Base-by-base conservation (phyloP, 2,113 vertebrate species). In the Isurus oxyrinchus region DNA sequence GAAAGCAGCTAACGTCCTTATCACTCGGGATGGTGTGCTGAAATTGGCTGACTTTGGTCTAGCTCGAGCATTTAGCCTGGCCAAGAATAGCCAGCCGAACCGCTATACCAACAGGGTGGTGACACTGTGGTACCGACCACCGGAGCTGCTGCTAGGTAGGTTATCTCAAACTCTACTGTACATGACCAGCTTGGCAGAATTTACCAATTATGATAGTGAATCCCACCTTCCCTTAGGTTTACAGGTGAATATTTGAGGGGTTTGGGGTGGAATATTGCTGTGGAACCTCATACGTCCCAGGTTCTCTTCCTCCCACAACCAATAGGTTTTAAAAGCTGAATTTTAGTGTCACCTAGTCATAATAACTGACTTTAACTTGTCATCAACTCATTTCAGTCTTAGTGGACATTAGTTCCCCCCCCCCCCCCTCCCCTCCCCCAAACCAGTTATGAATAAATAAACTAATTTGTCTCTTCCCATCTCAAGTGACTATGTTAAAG, bases 51-150 rank as follows among this genome's bases (percentile, higher is more conserved):
- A 99, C 97, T 99, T 99, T 31, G 99, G 99, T 27, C 97, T 99
- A 97, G 99, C 99, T 35, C 98, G 99, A 96, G 99, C 99, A 63
- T 99, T 99, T 97, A 99, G 99, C 97, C 97, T 99, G 96, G 99
- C 99, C 1, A 99, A 99, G 97, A 99, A 99, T 97, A 99, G 99
- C 97, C 99, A 99, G 97, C 99, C 99, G 0, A 99, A 99, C 97
- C 99, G 98, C 96, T 99, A 99, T 97, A 99, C 99, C 97, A 99
- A 99, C 97, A 98, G 99, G 0, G 99, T 99, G 96, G 99, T 99
- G 96, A 99, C 99, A 0, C 98, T 99, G 90, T 99, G 99, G 99
- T 99, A 99, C 96, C 97, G 99, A 25, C 99, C 99, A 0, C 99
- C 99, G 13, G 99, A 99, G 97, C 98, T 99, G 86, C 98, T 99